Base-by-base conservation (phyloP, 2,888 invertebrate genomes). In the Chalcis sispes region DNA sequence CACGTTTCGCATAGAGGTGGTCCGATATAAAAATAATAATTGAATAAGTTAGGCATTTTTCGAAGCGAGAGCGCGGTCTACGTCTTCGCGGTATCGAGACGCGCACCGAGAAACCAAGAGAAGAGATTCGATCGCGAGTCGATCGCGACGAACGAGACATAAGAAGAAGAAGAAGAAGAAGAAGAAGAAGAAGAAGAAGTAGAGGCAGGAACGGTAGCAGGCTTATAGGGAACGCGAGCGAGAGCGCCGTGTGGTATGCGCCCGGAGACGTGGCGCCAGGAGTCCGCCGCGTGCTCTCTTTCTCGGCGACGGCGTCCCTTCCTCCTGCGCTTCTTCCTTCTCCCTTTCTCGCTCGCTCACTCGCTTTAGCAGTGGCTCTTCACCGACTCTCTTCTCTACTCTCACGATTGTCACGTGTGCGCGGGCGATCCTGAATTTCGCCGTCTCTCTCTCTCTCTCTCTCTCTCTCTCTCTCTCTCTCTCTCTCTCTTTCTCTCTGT, bases 1-100 rank as follows among this genome's bases (percentile, higher is more conserved):
- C 32, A 69, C 54, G 13, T 8, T 27, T n/a, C n/a, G 54, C 42
- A n/a, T n/a, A 79, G 83, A 87, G 87, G 87, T 88, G 87, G 87
- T 88, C 87, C 85, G n/a, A n/a, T n/a, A n/a, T n/a, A n/a, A n/a
- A n/a, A 85, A 86, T 86, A 86, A 87, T 86, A 87, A 84, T 85
- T 85, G 85, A 85, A 86, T 86, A 86, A 85, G 84, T 84, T 84
- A 80, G 81, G 78, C 79, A 80, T 81, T 79, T n/a, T 72, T 80
- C 78, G 81, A 79, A 80, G 77, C n/a, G 77, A 74, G 79, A 78
- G 80, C 18, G 50, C 29, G 42, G 23, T 23, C 10, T 10, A 78
- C 83, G 84, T 85, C 84, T 83, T 83, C 84, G 85, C 84, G 83
- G 83, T 82, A 85, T 85, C 84, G 82, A 84, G 83, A 84, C 82